Base-by-base conservation (phyloP, 1,140 invertebrate species). In the Scaptodrosophila lebanonensis region DNA sequence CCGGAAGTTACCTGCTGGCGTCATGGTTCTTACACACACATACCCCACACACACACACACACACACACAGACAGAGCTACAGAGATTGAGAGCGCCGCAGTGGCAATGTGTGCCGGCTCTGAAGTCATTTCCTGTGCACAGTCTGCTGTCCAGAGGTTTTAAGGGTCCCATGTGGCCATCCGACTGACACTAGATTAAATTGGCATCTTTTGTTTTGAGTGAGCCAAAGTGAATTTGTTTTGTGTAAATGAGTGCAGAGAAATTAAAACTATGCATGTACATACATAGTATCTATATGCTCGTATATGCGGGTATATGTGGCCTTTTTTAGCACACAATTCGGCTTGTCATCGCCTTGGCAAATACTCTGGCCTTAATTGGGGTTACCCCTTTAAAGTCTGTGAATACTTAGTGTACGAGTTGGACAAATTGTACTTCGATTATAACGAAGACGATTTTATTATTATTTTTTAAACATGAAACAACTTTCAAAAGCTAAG, bases 1-100 rank as follows among this genome's bases (percentile, higher is more conserved):
- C 63, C 79, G 82, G 82, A 84, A 84, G 82, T 84, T 84, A 84
- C 82, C 82, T 84, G 82, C 82, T 84, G 79, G 67, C 66, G 79
- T 64, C 63, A 82, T 5, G 22, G 22, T 25, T n/a, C n/a, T n/a
- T n/a, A n/a, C n/a, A n/a, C n/a, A n/a, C n/a, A 53, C 39, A 58
- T 56, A 67, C 56, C 57, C 42, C 68, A 53, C 48, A 56, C 45
- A 49, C 57, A 45, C 66, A 51, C 38, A 52, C 32, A 50, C 3
- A 30, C 36, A 39, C 11, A 38, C 27, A 45, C 4, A 18, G 30
- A 15, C 22, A 12, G 25, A 11, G 3, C n/a, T n/a, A n/a, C 2
- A 22, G 11, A 29, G 2, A 39, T 1, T 2, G 12, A 18, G 20
- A 29, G 16, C 29, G 18, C 29, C 47, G 45, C 38, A 42, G 49